A percentile compares a stretch with the other conserved stretches of the same genome.
These are phyloP conservation scores for Coregonus sp. DNA, from an alignment of 2,797 vertebrate species.

Conservation along the genomic window DNA sequence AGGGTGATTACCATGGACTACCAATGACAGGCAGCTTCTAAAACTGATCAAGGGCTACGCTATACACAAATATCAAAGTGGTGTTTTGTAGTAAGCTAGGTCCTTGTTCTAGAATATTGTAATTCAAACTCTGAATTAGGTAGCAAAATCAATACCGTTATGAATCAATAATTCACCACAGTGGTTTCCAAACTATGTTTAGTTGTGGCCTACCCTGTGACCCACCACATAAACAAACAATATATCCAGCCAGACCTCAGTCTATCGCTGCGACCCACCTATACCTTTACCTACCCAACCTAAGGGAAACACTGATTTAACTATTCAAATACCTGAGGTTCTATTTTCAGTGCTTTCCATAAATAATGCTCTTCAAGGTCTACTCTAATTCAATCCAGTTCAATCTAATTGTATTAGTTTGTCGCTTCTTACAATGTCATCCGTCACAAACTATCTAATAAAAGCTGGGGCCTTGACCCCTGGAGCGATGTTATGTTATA, in stretches of 20 bases:
- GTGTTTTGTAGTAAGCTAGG: slow-evolving; percentile 24
- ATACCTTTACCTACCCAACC: background rate
- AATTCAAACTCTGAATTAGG: slow-evolving; percentile 32
- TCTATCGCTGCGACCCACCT: background rate
- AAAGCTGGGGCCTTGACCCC: slow-evolving; percentile 68
- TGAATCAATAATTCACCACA: slow-evolving; percentile 54
- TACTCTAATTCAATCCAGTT: slow-evolving; percentile 68
- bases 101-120: background rate
- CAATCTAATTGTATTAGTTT: slow-evolving; percentile 72
- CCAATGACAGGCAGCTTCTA: slow-evolving; percentile 58
- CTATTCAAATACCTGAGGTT: background rate
- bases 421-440: slow-evolving; percentile 68
- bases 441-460: slow-evolving; percentile 66
- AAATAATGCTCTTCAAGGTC: slow-evolving; percentile 68
- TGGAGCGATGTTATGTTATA: slow-evolving; percentile 25
- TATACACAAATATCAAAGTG: slow-evolving; percentile 47
- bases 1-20: slow-evolving; percentile 56
- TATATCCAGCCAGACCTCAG: background rate
- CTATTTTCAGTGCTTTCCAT: slow-evolving; percentile 57
- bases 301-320: background rate
- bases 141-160: slow-evolving; percentile 54
- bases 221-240: background rate
- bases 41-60: slow-evolving; percentile 43
- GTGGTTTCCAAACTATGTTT: slow-evolving; percentile 46
- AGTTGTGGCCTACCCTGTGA: slow-evolving; percentile 33